Conservation (phyloP, 2,888 invertebrate species). For the Allolobophora icterica region DNA sequence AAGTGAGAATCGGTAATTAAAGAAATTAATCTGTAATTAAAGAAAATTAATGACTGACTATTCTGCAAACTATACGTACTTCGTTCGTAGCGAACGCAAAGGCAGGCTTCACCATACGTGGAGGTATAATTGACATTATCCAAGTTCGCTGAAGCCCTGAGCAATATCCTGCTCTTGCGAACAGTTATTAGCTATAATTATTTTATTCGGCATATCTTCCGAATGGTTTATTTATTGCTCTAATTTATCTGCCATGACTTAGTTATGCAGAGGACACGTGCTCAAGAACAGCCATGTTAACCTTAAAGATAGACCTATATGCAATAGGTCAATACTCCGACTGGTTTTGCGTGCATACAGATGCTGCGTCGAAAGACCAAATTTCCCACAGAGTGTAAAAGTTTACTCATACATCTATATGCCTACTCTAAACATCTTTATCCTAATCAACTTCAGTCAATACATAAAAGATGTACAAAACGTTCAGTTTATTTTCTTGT, state of each 20-base stretch:
- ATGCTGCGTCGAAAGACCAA: too few relatives aligned
- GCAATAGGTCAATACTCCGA: too few relatives aligned
- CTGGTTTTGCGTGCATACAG: too few relatives aligned
- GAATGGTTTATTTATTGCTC: slow-evolving; percentile 1
- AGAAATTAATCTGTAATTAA: neutral
- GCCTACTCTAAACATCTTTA: too few relatives aligned
- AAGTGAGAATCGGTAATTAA: neutral
- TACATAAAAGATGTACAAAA: too few relatives aligned
- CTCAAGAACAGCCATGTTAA: neutral
- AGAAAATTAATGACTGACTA: neutral
- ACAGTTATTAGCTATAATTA: neutral
- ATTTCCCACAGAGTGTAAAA: too few relatives aligned
- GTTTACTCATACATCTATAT: too few relatives aligned
- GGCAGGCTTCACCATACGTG: neutral
- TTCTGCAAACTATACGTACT: neutral
- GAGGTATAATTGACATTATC: neutral
- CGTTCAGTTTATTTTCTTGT: too few relatives aligned
- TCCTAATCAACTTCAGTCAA: too few relatives aligned
- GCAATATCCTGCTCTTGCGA: neutral
- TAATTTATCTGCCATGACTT: neutral
- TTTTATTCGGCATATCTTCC: neutral
- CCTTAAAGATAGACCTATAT: too few relatives aligned
- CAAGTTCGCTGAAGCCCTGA: neutral
- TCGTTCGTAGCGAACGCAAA: neutral
- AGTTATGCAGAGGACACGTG: neutral